Conservation (phyloP, 2,888 invertebrate genomes). For the Hartigia nigra region DNA sequence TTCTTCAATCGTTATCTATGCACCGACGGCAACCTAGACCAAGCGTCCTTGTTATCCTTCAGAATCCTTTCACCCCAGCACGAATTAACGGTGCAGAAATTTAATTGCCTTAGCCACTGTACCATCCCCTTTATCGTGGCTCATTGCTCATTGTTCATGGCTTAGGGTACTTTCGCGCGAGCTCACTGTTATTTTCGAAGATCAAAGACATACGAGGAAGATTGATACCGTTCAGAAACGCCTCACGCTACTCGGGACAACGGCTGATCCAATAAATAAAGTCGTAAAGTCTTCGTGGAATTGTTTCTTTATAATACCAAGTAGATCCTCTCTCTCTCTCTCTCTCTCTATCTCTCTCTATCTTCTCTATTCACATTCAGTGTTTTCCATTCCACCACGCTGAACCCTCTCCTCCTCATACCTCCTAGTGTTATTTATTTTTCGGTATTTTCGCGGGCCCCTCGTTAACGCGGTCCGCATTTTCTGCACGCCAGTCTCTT, state of each 20-base stretch:
- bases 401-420: background rate
- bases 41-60: background rate
- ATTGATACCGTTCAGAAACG: conserved; percentile 54
- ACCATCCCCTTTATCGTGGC: background rate
- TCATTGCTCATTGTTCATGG: conserved; percentile 1
- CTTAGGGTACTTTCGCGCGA: background rate
- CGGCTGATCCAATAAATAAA: conserved; percentile 39
- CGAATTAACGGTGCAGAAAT: conserved; percentile 24
- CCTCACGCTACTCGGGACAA: conserved; percentile 33
- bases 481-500: conserved; percentile 24
- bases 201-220: conserved; percentile 54
- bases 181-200: conserved; percentile 52
- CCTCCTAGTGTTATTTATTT: conserved; percentile 13
- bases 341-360: conserved; percentile 6
- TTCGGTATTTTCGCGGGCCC: conserved; percentile 15
- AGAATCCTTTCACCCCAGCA: background rate
- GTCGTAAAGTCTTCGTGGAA: conserved; percentile 10
- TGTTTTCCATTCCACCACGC: background rate
- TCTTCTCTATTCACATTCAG: conserved; percentile 21
- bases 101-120: conserved; percentile 44
- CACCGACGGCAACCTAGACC: background rate
- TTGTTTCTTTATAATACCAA: conserved; percentile 14
- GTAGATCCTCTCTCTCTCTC: conserved; percentile 10
- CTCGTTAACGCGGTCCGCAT: conserved; percentile 48
- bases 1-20: background rate